Percentiles rank a stretch among this genome's conserved stretches.
phyloP scores from a whole-genome alignment of 2,113 vertebrate genomes.

The Ardeotis arabs region DNA sequence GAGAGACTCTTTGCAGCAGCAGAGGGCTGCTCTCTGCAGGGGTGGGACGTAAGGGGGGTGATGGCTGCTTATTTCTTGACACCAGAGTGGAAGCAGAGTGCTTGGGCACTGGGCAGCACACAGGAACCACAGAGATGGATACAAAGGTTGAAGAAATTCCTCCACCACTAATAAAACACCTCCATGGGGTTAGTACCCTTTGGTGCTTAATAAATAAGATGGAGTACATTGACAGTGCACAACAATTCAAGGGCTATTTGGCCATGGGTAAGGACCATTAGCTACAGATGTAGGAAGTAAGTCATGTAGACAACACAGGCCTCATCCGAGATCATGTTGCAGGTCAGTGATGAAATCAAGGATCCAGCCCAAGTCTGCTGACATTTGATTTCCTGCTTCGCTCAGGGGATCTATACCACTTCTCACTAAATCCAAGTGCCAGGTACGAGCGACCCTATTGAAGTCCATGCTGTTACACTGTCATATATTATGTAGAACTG shows the following conservation, averaged over 20 bases:
- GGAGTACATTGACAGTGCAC: neutral
- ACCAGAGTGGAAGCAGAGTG: neutral
- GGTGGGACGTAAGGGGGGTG: rapidly evolving
- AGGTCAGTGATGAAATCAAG: neutral
- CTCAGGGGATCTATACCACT: neutral
- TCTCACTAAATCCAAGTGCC: neutral
- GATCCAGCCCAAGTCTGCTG: neutral
- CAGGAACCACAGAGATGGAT: neutral
- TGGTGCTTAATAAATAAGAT: neutral
- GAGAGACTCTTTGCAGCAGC: neutral
- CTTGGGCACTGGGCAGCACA: rapidly evolving
- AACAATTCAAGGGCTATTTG: neutral
- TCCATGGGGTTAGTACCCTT: neutral
- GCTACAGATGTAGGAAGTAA: neutral
- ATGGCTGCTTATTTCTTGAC: neutral
- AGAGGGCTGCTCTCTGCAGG: neutral
- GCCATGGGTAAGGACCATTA: slow-evolving; percentile 6
- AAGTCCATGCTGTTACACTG: neutral
- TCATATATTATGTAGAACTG: neutral
- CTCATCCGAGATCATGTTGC: neutral
- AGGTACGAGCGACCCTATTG: neutral
- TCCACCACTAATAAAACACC: neutral
- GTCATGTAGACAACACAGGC: neutral
- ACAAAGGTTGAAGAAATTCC: neutral
- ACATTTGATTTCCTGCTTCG: neutral